These are phyloP conservation scores for Eurosta solidaginis DNA, from an alignment of 1,140 invertebrate species.

Conservation along the genomic window DNA sequence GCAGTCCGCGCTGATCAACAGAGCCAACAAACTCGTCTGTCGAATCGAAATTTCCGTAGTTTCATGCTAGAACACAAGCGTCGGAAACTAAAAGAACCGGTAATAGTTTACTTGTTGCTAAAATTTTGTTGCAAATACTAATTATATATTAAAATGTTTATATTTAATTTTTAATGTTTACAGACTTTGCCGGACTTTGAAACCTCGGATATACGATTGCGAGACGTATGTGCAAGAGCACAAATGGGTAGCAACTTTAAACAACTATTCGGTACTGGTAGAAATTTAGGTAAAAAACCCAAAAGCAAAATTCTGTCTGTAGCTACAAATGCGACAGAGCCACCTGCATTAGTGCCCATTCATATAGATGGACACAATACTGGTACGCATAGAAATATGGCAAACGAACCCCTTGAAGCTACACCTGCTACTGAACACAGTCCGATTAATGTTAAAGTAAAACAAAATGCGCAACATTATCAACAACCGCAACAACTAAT, in stretches of 20 bases:
- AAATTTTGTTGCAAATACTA: conserved; percentile 48
- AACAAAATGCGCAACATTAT: not conserved
- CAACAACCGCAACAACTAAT: conserved; percentile 25
- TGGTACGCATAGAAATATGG: not conserved
- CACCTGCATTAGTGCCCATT: conserved; percentile 53
- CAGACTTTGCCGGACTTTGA: conserved; percentile 60
- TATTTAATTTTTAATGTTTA: conserved; percentile 39
- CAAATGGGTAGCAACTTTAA: conserved; percentile 54
- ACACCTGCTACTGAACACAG: not conserved
- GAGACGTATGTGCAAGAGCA: conserved; percentile 53
- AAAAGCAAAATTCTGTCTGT: conserved; percentile 37
- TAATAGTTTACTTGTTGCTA: conserved; percentile 59
- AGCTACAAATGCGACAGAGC: conserved; percentile 39
- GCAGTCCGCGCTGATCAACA: conserved; percentile 43
- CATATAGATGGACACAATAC: not conserved
- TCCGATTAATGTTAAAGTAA: not conserved
- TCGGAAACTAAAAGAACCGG: conserved; percentile 65
- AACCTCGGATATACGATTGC: conserved; percentile 51
- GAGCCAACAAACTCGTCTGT: conserved; percentile 42
- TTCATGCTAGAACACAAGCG: conserved; percentile 71
- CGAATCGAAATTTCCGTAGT: conserved; percentile 71
- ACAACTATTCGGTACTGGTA: conserved; percentile 18
- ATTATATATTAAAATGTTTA: not conserved
- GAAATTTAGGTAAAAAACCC: conserved; percentile 45
- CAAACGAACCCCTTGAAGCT: not conserved